Base-by-base conservation (phyloP, 1,140 invertebrate species). In the Pachyrhynchus sulphureomaculatus region DNA sequence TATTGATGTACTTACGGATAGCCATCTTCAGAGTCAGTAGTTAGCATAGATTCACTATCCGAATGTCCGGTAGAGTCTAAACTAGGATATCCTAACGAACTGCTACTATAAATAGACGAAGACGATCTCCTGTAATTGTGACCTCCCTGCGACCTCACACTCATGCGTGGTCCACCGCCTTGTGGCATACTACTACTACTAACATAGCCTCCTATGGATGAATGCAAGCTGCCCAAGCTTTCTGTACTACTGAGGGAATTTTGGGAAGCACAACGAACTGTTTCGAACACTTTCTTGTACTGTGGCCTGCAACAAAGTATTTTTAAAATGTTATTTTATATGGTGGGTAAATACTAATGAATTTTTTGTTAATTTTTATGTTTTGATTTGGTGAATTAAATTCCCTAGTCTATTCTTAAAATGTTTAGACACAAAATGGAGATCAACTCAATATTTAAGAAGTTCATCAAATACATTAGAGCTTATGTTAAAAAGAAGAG, bases 271-370 rank as follows among this genome's bases (percentile, higher is more conserved):
- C 85, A 91, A 45, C 88, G 82, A 24, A 92, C 90, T 2, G 90
- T 93, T 67, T 92, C 90, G 72, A 93, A 93, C 41, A 86, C 91
- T 73, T 87, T 88, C 65, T 88, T 88, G 76, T 88, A 91, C 34
- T 86, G 83, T 57, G 88, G 85, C 47, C 86, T 88, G 75, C 0
- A 74, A 49, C 20, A 47, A 56, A 56, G 9, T 67, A 33, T 44
- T 48, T 37, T 37, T 32, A 21, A 57, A 45, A 44, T 24, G 20
- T 44, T 2, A 33, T 37, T 48, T 13, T 48, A n/a, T n/a, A n/a
- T n/a, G n/a, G n/a, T n/a, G n/a, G n/a, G n/a, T n/a, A n/a, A n/a
- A n/a, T n/a, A n/a, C n/a, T n/a, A n/a, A n/a, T n/a, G n/a, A n/a
- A n/a, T n/a, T n/a, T n/a, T n/a, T n/a, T n/a, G n/a, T n/a, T n/a